Base-by-base conservation (phyloP, 2,888 invertebrate species). In the Synanthedon andrenaeformis region DNA sequence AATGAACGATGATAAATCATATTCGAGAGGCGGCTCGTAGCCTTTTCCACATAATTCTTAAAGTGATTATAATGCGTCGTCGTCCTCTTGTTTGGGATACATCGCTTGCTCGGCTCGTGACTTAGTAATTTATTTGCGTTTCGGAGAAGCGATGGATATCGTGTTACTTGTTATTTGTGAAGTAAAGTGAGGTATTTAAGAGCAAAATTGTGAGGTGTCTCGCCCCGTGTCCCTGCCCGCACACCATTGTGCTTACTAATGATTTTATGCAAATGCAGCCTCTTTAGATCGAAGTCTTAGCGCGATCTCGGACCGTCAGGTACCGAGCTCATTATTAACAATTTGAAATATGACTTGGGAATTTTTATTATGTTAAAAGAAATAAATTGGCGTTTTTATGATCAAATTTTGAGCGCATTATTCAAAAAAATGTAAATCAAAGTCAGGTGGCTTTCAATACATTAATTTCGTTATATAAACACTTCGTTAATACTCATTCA, bases 1-100 rank as follows among this genome's bases (percentile, higher is more conserved):
- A 87, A 87, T 87, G 86, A 87, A 87, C 86, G 86, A 87, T 87
- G 86, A 87, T 87, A 86, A 87, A 87, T 87, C 87, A 87, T 87
- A 87, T 86, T 87, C 86, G 86, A 87, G 84, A 85, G 82, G 82
- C 81, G 78, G 82, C 82, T 80, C 72, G 74, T 69, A 68, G 70
- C 75, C 73, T 67, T 69, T 69, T 72, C 76, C 76, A 67, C 67
- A 72, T 69, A 71, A 73, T 76, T 75, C 74, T 73, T 73, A 63
- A 66, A 71, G 69, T 62, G 54, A 56, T 49, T 54, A 54, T 60
- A 62, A 60, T 42, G 52, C 64, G 69, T 58, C 54, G 45, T 51
- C 56, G 62, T 59, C 57, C 52, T 49, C 54, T 28, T 54, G 49
- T 53, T 10, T 51, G 12, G 8, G n/a, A 45, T 70, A 58, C 79